Evolutionary conservation across 30 jellyfish, hydroid and myxozoan species (phyloP), one percentile per base, ranked within the genome.

Genomic region (Euphysa ruthae): DNA sequence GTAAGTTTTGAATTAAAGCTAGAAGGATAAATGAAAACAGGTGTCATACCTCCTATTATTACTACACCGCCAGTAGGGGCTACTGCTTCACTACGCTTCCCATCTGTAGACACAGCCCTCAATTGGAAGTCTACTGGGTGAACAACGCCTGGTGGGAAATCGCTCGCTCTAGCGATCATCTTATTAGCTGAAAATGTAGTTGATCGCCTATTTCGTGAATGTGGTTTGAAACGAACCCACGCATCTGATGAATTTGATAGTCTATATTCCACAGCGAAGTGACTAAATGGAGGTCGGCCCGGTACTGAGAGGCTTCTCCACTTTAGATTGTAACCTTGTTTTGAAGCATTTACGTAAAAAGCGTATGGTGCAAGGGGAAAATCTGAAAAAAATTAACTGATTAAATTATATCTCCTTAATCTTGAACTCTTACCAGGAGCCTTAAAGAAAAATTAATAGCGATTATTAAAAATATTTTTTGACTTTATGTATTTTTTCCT

Each of bases 311-410:
- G 35, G 35, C 43, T 54, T 60, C 51, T 30, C 98, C 98, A 90
- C 13, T 49, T 58, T 42, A 90, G 52, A 14, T 46, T 46, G 74
- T 68, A 90, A 3, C 98, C 98, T 6, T 20, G 19, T 23, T 31
- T 28, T 7, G 98, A 56, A 5, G 42, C 49, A 58, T 81, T 90
- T 35, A 90, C 87, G 32, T 26, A 34, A 49, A 90, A 21, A 4
- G 49, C 70, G 49, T 63, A 64, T 12, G 98, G 98, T 12, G 94
- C 83, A 43, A 81, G 75, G 13, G 98, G 98, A 1, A 75, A 51
- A 51, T 52, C 61, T 57, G 58, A 15, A 49, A 69, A 78, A 0
- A 16, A 31, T n/a, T n/a, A n/a, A n/a, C n/a, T n/a, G n/a, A n/a
- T n/a, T n/a, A n/a, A n/a, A n/a, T n/a, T n/a, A n/a, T n/a, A n/a